phyloP scores from a whole-genome alignment of 2,888 invertebrate genomes.

The Gonocerus acuteangulatus region DNA sequence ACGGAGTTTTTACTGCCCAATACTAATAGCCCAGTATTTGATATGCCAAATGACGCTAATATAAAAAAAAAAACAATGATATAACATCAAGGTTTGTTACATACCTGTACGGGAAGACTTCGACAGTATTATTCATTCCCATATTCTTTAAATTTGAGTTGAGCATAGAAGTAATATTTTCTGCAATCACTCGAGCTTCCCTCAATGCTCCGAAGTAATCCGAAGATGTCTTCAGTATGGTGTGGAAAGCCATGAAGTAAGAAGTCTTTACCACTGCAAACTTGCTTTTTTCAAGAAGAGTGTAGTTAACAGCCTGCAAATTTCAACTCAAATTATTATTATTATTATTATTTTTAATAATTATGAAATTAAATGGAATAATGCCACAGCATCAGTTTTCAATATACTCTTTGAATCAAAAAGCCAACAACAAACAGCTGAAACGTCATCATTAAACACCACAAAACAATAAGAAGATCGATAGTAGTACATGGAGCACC shows the following conservation, averaged over 20 bases:
- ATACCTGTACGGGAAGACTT: slow-evolving; percentile 76
- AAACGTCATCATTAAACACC: too few species aligned
- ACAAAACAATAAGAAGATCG: too few species aligned
- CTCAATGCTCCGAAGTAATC: slow-evolving; percentile 86
- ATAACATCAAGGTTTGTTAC: not conserved
- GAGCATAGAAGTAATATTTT: slow-evolving; percentile 72
- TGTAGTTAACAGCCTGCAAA: slow-evolving; percentile 41
- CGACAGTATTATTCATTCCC: slow-evolving; percentile 49
- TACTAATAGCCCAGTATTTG: too few species aligned
- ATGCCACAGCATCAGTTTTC: too few species aligned
- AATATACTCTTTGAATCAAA: not conserved
- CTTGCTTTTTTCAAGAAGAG: slow-evolving; percentile 36
- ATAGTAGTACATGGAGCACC: too few species aligned
- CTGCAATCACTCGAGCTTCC: slow-evolving; percentile 70
- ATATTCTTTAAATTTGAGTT: slow-evolving; percentile 47
- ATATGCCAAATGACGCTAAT: not conserved
- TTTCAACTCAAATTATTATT: not conserved
- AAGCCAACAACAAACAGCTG: not conserved
- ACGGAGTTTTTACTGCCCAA: too few species aligned
- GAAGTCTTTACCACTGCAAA: slow-evolving; percentile 60
- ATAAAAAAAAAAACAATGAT: not conserved
- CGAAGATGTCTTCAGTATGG: slow-evolving; percentile 74
- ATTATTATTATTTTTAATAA: too few species aligned
- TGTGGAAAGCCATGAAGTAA: slow-evolving; percentile 92
- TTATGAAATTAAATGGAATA: too few species aligned